Percentiles rank a stretch among this genome's conserved stretches.
phyloP scores from a whole-genome alignment of 2,113 vertebrate genomes.

The Perognathus longimembris region DNA sequence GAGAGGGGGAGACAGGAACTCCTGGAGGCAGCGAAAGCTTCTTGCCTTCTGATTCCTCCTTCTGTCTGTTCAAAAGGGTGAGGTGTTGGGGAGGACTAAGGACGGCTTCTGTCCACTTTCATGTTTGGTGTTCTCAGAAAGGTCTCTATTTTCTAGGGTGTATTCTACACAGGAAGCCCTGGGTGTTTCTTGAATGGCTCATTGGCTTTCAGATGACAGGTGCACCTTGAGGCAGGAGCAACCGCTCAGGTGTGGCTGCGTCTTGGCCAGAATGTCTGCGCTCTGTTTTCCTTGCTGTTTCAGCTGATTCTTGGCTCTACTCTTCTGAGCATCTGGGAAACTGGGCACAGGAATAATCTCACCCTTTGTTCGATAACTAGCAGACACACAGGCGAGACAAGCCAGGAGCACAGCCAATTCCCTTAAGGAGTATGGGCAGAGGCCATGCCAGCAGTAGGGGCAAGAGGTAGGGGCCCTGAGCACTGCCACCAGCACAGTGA shows the following conservation, averaged over 20 bases:
- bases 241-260: background rate
- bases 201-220: background rate
- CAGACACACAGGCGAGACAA: constrained; percentile 64
- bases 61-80: background rate
- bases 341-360: constrained; percentile 37
- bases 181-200: background rate
- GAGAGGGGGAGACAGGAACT: background rate
- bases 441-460: constrained; percentile 34
- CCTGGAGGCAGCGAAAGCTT: background rate
- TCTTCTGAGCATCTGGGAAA: constrained; percentile 65
- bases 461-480: background rate
- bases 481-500: background rate
- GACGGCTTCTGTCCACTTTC: background rate
- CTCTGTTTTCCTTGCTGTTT: background rate
- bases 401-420: constrained; percentile 71
- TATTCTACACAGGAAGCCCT: background rate
- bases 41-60: background rate
- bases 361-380: constrained; percentile 63
- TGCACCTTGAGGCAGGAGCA: background rate
- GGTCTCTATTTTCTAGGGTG: background rate
- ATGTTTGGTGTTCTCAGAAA: background rate
- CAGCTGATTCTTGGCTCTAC: constrained; percentile 59
- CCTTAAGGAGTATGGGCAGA: constrained; percentile 71
- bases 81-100: too few species aligned
- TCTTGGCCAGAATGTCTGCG: background rate